Base-by-base conservation (phyloP, 2,113 vertebrate genomes). In the Nothocercus nigrocapillus region DNA sequence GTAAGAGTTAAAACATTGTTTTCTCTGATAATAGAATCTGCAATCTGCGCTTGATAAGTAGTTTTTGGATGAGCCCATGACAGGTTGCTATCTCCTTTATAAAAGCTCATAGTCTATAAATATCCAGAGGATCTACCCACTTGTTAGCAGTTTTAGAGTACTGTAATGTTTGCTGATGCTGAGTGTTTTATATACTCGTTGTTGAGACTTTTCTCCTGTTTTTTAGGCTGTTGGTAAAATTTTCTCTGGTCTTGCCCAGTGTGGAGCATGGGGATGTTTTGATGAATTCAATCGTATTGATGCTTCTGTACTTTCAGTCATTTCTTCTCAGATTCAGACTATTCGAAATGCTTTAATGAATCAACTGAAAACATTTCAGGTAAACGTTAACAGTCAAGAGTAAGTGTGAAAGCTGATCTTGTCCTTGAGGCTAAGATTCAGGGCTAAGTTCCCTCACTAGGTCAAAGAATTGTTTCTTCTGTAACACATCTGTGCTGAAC, bases 251-350 rank as follows among this genome's bases (percentile, higher is more conserved):
- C 98, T 99, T 0, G 98, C 99, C 51, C 99, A 99, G 95, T 99
- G 99, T 53, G 99, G 99, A 36, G 99, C 99, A 0, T 99, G 99
- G 99, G 99, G 99, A 61, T 99, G 99, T 96, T 99, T 99, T 61
- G 99, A 99, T 75, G 99, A 99, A 95, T 99, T 99, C 88, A 99
- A 99, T 93, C 99, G 99, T 6, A 99, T 99, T 0, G 99, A 99
- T 1, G 99, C 99, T 49, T 99, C 99, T 0, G 99, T 99, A 92
- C 98, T 99, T n/a, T 99, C 99, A 5, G 99, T 99, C 68, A 99
- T 99, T 97, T 99, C 99, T 4, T 99, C 99, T 24, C 99, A 99
- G 98, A 99, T 99, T 89, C 99, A 99, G 95, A 99, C 98, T 0
- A 99, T 99, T 88, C 98, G 99, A 38, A 99, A 98, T 0, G 99